Percentiles rank a stretch among this genome's conserved stretches.
Conservation (phyloP, 2,888 invertebrate species). For the Nomada fabriciana region DNA sequence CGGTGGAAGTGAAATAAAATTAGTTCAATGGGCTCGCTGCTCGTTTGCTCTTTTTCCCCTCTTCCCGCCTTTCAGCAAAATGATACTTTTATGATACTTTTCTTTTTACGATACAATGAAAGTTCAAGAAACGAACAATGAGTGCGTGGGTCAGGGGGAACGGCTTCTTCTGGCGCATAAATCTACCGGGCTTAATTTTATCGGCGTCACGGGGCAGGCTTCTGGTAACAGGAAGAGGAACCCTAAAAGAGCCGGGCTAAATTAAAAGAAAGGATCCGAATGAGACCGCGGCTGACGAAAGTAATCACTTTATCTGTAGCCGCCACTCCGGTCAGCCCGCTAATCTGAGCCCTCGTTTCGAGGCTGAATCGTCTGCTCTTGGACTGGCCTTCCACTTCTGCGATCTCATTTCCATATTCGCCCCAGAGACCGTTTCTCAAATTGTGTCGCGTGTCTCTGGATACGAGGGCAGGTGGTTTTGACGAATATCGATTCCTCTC, state of each 20-base stretch:
- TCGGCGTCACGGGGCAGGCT: slow-evolving; percentile 68
- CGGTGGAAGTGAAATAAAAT: not conserved
- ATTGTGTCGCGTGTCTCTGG: not conserved
- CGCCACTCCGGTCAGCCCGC: slow-evolving; percentile 70
- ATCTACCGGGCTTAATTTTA: slow-evolving; percentile 76
- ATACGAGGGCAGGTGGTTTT: not conserved
- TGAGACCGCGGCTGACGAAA: slow-evolving; percentile 74
- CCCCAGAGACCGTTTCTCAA: slow-evolving; percentile 6
- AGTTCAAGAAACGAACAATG: slow-evolving; percentile 7
- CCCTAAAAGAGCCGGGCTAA: slow-evolving; percentile 71
- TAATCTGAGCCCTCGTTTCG: slow-evolving; percentile 71
- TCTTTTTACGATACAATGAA: not conserved
- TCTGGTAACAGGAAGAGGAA: slow-evolving; percentile 41
- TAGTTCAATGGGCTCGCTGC: not conserved
- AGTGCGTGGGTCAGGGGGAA: slow-evolving; percentile 1
- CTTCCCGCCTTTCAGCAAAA: no score
- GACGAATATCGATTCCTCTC: not conserved
- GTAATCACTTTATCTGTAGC: slow-evolving; percentile 78
- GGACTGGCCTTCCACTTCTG: slow-evolving; percentile 30
- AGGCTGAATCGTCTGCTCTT: slow-evolving; percentile 59
- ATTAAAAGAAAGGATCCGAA: slow-evolving; percentile 78
- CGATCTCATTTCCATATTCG: slow-evolving; percentile 66
- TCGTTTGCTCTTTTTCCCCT: not conserved
- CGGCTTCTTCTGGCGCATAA: slow-evolving; percentile 65
- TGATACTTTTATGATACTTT: not conserved